A percentile compares a stretch with the other conserved stretches of the same genome.
phyloP scores from a whole-genome alignment of 2,113 vertebrate species.

The Perca fluviatilis region DNA sequence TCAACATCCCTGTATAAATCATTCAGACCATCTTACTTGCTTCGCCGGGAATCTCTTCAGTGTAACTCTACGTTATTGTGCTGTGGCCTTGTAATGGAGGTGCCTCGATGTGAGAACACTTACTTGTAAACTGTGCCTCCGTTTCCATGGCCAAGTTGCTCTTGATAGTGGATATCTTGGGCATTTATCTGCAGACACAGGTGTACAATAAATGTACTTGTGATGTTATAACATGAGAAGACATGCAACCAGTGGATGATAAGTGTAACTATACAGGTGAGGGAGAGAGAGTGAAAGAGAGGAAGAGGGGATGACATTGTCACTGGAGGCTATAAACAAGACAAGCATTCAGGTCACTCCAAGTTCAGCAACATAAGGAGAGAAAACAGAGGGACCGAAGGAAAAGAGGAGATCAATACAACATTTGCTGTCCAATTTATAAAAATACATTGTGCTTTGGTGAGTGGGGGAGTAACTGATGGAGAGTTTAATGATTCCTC shows the following conservation, averaged over 20 bases:
- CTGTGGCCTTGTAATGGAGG: constrained; percentile 18
- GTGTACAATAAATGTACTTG: constrained; percentile 49
- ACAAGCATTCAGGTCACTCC: constrained; percentile 90
- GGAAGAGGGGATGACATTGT: constrained; percentile 77
- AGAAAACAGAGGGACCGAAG: constrained; percentile 51
- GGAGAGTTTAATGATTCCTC: constrained; percentile 90
- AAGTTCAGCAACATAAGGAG: constrained; percentile 90
- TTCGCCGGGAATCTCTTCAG: neutral
- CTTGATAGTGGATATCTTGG: constrained; percentile 97
- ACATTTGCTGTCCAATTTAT: constrained; percentile 98
- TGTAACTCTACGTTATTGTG: constrained; percentile 17
- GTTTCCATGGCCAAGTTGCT: constrained; percentile 98
- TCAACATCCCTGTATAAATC: constrained; percentile 7
- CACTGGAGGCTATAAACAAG: constrained; percentile 91
- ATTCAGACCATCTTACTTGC: constrained; percentile 5
- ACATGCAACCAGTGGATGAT: constrained; percentile 82
- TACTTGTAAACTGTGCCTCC: constrained; percentile 99
- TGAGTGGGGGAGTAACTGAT: constrained; percentile 89
- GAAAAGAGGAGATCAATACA: constrained; percentile 91
- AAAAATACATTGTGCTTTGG: constrained; percentile 88
- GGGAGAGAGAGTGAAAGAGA: constrained; percentile 43
- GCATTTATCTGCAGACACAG: constrained; percentile 93
- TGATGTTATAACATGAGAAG: constrained; percentile 87
- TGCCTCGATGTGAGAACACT: constrained; percentile 78
- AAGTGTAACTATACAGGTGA: constrained; percentile 30